Evolutionary conservation across 2,888 invertebrate genomes (phyloP), one percentile per base, ranked within the genome.

Genomic region (Psylliodes chrysocephalus): DNA sequence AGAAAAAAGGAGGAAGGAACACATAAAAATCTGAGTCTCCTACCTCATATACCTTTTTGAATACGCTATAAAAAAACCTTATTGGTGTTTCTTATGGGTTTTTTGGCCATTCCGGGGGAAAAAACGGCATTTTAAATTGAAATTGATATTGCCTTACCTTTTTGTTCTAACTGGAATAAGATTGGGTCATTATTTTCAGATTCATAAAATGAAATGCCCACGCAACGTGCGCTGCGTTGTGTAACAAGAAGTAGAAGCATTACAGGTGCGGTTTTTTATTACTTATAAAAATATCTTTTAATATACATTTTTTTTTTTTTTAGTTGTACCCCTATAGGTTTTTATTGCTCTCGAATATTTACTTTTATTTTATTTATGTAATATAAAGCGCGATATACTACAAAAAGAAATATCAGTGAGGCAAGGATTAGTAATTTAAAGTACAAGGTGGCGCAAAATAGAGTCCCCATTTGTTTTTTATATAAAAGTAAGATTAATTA

Each of bases 131-230:
- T 63, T 53, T 59, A 64, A 71, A 69, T 71, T 71, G 69, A 69
- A 69, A 71, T 69, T 69, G 68, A 71, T 71, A 68, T 67, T 66
- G 66, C 71, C 66, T 28, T 65, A 55, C 60, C 60, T 61, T 57
- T 49, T 44, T 61, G 40, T 52, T 61, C 47, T 57, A 52, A 55
- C 56, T 51, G 17, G 56, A 56, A 64, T 64, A 42, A 61, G 55
- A 64, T 57, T 60, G 47, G 61, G 52, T 53, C 56, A 60, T 64
- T 56, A 61, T 57, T 56, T 64, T 60, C 22, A 17, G 28, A 55
- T 55, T 55, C 54, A 28, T 44, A 55, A 55, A 55, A 55, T 30
- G 30, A 55, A 55, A 55, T 54, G 28, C 18, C 18, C 54, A 42
- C 28, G 22, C 14, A 54, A 42, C 22, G 8, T 10, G 33, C 2